These are phyloP conservation scores for Philhelius pedissequus DNA, from an alignment of 2,888 invertebrate species.

Conservation along the genomic window DNA sequence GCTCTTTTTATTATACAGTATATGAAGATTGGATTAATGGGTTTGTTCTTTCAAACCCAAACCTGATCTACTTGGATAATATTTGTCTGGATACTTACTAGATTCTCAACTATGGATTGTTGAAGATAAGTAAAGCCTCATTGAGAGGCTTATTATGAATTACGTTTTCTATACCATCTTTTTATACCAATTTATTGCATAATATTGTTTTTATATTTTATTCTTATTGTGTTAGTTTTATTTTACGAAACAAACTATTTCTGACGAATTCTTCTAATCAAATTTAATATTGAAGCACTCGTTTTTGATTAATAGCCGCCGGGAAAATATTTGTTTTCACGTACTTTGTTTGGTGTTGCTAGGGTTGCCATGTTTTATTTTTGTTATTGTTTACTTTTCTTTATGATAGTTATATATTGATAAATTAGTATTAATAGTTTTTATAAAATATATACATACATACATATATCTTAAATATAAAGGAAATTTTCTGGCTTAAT, in stretches of 20 bases:
- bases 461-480: too few relatives aligned
- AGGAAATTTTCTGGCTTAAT: too few relatives aligned
- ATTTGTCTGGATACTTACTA: neutral
- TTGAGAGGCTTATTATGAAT: neutral
- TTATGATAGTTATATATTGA: too few relatives aligned
- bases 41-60: neutral
- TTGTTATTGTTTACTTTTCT: too few relatives aligned
- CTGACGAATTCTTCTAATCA: neutral
- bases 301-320: neutral
- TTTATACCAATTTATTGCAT: neutral
- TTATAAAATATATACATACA: too few relatives aligned
- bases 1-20: neutral
- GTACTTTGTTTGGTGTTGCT: neutral
- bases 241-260: neutral
- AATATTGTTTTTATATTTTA: neutral
- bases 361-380: neutral
- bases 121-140: neutral
- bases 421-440: too few relatives aligned
- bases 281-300: neutral
- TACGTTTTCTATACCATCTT: neutral
- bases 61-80: neutral
- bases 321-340: neutral
- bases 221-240: neutral
- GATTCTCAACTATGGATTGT: neutral
- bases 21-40: neutral